These are phyloP conservation scores for Sarcophaga caerulescens DNA, from an alignment of 2,888 invertebrate species.

Conservation along the genomic window DNA sequence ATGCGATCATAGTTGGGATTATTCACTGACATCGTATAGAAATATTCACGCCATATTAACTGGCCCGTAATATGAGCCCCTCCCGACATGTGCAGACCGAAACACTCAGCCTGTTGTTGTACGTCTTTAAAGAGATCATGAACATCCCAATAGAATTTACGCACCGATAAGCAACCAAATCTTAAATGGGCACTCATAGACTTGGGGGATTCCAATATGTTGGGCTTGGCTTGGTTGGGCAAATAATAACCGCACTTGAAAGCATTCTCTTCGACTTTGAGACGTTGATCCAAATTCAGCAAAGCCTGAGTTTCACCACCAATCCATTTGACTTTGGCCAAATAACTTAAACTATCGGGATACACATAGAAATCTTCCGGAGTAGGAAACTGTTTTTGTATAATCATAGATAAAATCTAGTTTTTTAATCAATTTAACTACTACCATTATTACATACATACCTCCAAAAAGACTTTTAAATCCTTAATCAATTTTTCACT, in stretches of 20 bases:
- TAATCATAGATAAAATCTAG: not conserved
- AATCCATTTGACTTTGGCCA: constrained; percentile 82
- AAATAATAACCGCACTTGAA: constrained; percentile 83
- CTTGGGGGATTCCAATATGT: constrained; percentile 85
- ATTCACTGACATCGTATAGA: constrained; percentile 89
- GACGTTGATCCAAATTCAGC: constrained; percentile 83
- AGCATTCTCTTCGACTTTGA: constrained; percentile 83
- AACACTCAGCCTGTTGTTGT: constrained; percentile 78
- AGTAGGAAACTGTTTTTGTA: constrained; percentile 81
- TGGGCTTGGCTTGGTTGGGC: constrained; percentile 87
- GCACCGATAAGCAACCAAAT: constrained; percentile 87
- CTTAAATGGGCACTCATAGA: constrained; percentile 87
- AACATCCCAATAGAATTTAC: constrained; percentile 87
- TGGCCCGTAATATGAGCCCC: constrained; percentile 83
- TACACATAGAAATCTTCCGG: constrained; percentile 84
- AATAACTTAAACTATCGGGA: constrained; percentile 79
- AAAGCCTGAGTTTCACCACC: constrained; percentile 87
- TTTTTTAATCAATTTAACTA: not conserved
- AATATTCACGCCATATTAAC: constrained; percentile 89
- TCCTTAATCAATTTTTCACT: constrained; percentile 81
- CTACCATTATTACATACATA: constrained; percentile 76
- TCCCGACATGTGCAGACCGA: constrained; percentile 73
- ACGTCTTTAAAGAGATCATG: constrained; percentile 85
- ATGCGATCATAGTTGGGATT: constrained; percentile 87
- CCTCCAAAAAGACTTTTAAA: constrained; percentile 82